Conservation (phyloP, 2,888 invertebrate genomes). For the Pseudolycoriella hygida region DNA sequence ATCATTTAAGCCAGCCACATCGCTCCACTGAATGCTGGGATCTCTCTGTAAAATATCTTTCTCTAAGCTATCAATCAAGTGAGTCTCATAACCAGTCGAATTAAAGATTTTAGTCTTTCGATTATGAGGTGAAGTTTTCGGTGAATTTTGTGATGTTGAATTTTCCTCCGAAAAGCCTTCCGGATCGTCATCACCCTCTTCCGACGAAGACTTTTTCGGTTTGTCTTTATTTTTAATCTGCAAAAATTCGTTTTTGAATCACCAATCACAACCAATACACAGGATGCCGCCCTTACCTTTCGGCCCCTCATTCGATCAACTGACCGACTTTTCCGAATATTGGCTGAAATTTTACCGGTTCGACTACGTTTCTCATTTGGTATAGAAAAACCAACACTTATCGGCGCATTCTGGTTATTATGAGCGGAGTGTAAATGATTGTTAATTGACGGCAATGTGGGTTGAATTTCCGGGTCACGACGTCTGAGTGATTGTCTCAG, state of each 20-base stretch:
- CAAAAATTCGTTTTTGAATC: slow-evolving; percentile 1
- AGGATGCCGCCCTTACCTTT: slow-evolving; percentile 18
- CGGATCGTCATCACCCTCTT: slow-evolving; percentile 30
- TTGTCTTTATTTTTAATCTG: slow-evolving; percentile 24
- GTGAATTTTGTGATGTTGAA: slow-evolving; percentile 21
- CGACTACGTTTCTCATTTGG: slow-evolving; percentile 18
- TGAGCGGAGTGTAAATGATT: slow-evolving; percentile 20
- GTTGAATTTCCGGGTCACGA: slow-evolving; percentile 45
- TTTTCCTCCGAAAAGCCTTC: slow-evolving; percentile 30
- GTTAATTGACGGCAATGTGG: slow-evolving; percentile 43
- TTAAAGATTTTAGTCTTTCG: slow-evolving; percentile 35
- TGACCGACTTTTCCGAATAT: slow-evolving; percentile 26
- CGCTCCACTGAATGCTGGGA: slow-evolving; percentile 66
- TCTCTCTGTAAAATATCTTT: slow-evolving; percentile 69
- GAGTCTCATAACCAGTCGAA: slow-evolving; percentile 50
- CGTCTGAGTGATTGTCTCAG: slow-evolving; percentile 42
- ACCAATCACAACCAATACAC: background rate
- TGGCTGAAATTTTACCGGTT: slow-evolving; percentile 16
- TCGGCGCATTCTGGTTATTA: slow-evolving; percentile 25
- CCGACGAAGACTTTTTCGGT: slow-evolving; percentile 25
- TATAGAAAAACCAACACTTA: slow-evolving; percentile 24
- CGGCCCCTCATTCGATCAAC: slow-evolving; percentile 27
- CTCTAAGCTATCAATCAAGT: slow-evolving; percentile 67
- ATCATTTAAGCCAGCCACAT: slow-evolving; percentile 54
- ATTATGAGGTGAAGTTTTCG: slow-evolving; percentile 25